Evolutionary conservation across 2,888 invertebrate genomes (phyloP).

Genomic region (Eueremaeus valkanovi): DNA sequence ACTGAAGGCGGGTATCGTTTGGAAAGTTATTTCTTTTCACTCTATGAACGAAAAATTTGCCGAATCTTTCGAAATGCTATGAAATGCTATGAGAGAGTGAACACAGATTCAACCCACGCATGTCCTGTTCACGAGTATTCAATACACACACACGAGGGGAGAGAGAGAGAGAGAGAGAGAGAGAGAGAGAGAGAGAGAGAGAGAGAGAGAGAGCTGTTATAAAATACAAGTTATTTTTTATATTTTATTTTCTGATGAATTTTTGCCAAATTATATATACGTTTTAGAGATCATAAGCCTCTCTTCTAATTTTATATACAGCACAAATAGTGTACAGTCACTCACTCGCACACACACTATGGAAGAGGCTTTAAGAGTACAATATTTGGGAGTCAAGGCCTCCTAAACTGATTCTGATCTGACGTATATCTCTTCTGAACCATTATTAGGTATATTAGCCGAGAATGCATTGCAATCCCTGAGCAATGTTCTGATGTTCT

Average conservation of each 20-base stretch:
- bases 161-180: not conserved
- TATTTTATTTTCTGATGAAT: conserved; percentile 7
- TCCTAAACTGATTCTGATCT: conserved; percentile 3
- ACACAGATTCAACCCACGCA: conserved; percentile 18
- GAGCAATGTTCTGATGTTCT: too few species aligned
- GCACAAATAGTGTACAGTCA: too few species aligned
- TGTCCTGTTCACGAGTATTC: conserved; percentile 10
- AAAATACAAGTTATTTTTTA: not conserved
- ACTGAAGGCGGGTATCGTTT: conserved; percentile 19
- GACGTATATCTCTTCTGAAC: not conserved
- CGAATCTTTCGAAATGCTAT: not conserved
- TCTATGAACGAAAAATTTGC: not conserved
- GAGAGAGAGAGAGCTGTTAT: not conserved
- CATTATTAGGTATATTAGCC: conserved; percentile 22
- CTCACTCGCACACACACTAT: not conserved
- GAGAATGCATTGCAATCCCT: too few species aligned
- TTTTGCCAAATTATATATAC: conserved; percentile 25
- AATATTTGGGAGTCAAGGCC: conserved; percentile 32
- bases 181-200: conserved; percentile 10
- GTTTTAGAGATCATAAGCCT: conserved; percentile 28
- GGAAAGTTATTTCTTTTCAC: not conserved
- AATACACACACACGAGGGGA: not conserved
- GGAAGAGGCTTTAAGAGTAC: not conserved
- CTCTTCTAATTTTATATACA: conserved; percentile 21
- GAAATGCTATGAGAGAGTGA: not conserved